These are phyloP conservation scores for Melinaea menophilus DNA, from an alignment of 2,888 invertebrate species.

Conservation along the genomic window DNA sequence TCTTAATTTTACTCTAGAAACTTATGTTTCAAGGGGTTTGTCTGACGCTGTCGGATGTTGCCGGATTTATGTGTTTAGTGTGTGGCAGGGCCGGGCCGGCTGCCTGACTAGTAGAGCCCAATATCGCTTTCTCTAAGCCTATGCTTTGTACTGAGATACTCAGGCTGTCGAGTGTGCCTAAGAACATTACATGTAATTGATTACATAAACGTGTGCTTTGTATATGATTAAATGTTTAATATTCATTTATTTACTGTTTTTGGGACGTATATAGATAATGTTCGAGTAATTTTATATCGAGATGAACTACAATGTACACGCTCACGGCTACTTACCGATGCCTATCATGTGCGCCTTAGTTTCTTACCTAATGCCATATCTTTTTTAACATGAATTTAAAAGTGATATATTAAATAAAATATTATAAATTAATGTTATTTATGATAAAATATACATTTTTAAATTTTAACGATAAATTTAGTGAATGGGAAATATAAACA, in stretches of 20 bases:
- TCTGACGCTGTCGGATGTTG: conserved; percentile 32
- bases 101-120: conserved; percentile 62
- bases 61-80: conserved; percentile 44
- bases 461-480: no score
- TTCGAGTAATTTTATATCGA: background rate
- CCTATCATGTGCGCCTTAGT: conserved; percentile 1
- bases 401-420: background rate
- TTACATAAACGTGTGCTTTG: background rate
- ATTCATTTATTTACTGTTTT: background rate
- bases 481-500: no score
- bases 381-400: background rate
- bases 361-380: background rate
- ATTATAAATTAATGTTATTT: background rate
- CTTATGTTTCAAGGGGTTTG: conserved; percentile 25
- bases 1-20: background rate
- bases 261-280: background rate
- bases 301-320: background rate
- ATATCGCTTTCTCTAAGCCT: conserved; percentile 74
- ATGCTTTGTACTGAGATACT: conserved; percentile 68
- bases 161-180: conserved; percentile 65
- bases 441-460: no score
- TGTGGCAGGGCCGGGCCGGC: conserved; percentile 37
- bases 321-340: background rate
- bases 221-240: background rate
- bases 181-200: conserved; percentile 38